A percentile compares a stretch with the other conserved stretches of the same genome.
Evolutionary conservation across 2,113 vertebrate species (phyloP).

Genomic region (Danio rerio): DNA sequence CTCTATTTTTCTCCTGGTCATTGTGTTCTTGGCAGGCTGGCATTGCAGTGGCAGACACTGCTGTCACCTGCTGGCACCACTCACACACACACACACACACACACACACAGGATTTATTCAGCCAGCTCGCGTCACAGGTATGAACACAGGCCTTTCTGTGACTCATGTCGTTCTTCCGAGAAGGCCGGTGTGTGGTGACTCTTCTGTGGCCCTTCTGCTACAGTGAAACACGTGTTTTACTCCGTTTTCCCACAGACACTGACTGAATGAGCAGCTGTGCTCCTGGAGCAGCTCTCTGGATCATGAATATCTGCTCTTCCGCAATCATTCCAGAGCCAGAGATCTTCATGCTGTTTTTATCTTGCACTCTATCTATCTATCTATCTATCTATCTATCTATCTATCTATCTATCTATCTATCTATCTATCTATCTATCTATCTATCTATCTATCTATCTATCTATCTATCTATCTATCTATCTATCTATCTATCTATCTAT

Average conservation of each 20-base stretch:
- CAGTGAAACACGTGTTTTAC: conserved; percentile 21
- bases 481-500: too few species aligned
- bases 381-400: too few species aligned
- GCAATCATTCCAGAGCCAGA: conserved; percentile 66
- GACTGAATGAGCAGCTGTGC: conserved; percentile 65
- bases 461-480: background rate
- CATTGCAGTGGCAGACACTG: conserved; percentile 69
- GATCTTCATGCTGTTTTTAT: conserved; percentile 44
- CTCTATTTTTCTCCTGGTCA: background rate
- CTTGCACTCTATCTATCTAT: conserved; percentile 4
- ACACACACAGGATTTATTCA: background rate
- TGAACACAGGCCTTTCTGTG: background rate
- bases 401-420: too few species aligned
- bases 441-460: too few species aligned
- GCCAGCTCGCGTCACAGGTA: background rate
- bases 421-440: too few species aligned
- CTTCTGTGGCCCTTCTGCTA: background rate
- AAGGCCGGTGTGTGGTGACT: background rate
- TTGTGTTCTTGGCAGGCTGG: background rate
- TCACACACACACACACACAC: too few species aligned
- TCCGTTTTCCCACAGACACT: conserved; percentile 44
- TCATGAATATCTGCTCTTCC: conserved; percentile 58
- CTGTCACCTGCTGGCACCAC: conserved; percentile 62
- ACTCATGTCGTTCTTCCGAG: background rate
- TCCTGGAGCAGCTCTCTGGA: conserved; percentile 57